phyloP scores from a whole-genome alignment of 2,113 vertebrate genomes.

The Pomatorhinus ruficollis region DNA sequence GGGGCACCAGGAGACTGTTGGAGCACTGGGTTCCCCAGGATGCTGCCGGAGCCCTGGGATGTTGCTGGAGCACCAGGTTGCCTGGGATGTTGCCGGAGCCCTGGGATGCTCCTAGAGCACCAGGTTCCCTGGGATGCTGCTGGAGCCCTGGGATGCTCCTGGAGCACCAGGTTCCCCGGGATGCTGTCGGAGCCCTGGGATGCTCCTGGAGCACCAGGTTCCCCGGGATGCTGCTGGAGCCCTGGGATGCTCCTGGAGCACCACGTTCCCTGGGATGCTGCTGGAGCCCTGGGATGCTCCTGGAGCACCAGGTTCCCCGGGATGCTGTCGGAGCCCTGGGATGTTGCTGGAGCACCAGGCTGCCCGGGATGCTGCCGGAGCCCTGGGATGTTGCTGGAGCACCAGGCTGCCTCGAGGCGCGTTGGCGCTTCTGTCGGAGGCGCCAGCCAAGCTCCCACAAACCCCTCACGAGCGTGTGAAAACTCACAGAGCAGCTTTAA shows the following conservation, averaged over 20 bases:
- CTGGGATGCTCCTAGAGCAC: accelerated
- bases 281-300: accelerated
- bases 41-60: neutral
- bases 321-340: neutral
- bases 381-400: accelerated
- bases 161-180: no score
- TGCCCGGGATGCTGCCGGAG: neutral
- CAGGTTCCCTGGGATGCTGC: accelerated
- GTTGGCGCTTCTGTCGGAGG: neutral
- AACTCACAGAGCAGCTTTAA: neutral
- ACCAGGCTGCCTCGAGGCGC: neutral
- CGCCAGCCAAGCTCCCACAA: neutral
- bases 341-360: neutral
- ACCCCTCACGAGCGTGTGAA: neutral
- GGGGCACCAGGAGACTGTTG: neutral
- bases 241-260: accelerated
- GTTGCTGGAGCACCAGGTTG: accelerated
- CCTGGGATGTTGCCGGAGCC: accelerated
- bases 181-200: no score
- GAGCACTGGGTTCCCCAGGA: neutral
- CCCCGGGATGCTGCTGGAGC: no score
- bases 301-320: no score
- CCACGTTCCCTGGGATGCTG: accelerated
- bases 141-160: neutral
- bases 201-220: accelerated